Evolutionary conservation across 2,113 vertebrate genomes (phyloP).

Genomic region (Pseudorhombus dupliciocellatus): DNA sequence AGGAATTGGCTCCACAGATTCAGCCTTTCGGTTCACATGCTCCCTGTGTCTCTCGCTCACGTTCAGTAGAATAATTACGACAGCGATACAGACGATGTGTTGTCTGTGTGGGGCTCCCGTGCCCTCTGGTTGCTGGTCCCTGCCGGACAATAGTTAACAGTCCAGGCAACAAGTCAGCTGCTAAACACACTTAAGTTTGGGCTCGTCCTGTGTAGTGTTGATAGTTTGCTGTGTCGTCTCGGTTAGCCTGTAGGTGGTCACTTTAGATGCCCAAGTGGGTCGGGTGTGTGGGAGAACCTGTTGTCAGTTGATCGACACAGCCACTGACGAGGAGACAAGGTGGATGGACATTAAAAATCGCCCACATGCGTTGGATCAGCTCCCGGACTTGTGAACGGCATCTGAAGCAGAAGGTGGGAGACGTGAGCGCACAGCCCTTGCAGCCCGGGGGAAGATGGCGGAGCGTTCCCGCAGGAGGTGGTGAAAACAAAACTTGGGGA

Average conservation of each 20-base stretch:
- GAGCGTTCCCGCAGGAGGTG: conserved; percentile 87
- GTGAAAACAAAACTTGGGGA: conserved; percentile 84
- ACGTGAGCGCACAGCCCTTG: conserved; percentile 86
- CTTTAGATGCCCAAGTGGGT: conserved; percentile 26
- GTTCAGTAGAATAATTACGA: background rate
- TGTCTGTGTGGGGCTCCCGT: conserved; percentile 19
- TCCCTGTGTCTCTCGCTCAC: background rate
- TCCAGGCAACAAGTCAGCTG: conserved; percentile 66
- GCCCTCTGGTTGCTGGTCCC: conserved; percentile 21
- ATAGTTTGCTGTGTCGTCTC: no score
- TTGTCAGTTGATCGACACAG: conserved; percentile 56
- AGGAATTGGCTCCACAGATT: background rate
- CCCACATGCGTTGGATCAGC: conserved; percentile 95
- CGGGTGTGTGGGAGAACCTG: conserved; percentile 19
- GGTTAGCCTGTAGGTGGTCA: conserved; percentile 11
- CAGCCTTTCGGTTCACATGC: background rate
- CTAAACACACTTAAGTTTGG: conserved; percentile 36
- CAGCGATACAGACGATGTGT: background rate
- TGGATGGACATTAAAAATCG: conserved; percentile 86
- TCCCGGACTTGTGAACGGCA: conserved; percentile 89
- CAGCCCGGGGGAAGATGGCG: conserved; percentile 92
- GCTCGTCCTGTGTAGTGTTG: background rate
- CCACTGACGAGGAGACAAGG: conserved; percentile 82
- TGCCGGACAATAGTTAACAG: conserved; percentile 55
- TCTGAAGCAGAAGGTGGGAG: conserved; percentile 85